Percentiles rank a stretch among this genome's conserved stretches.
phyloP scores from a whole-genome alignment of 1,140 invertebrate genomes.

The Ceratitis capitata region DNA sequence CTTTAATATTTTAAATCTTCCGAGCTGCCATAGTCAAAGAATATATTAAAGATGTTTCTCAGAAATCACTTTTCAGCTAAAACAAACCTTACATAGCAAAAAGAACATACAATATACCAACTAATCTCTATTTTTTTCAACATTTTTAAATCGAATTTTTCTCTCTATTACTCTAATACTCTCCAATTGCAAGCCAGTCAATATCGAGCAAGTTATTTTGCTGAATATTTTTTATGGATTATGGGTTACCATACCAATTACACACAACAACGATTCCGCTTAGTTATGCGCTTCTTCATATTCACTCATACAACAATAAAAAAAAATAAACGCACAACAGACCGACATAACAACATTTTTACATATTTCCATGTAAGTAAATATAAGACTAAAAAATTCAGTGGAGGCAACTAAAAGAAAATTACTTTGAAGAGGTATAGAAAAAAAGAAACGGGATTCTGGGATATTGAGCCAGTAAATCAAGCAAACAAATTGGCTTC shows the following conservation, averaged over 20 bases:
- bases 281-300: not conserved
- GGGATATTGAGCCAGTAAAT: conserved; percentile 35
- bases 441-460: not conserved
- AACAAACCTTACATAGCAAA: no score
- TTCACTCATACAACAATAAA: not conserved
- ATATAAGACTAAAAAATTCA: not conserved
- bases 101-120: no score
- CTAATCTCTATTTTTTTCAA: not conserved
- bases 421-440: not conserved
- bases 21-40: no score
- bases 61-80: no score
- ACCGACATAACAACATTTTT: not conserved
- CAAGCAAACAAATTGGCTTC: conserved; percentile 24
- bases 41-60: no score
- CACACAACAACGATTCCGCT: not conserved
- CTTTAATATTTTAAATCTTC: no score
- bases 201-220: not conserved
- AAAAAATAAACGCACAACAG: not conserved
- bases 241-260: not conserved
- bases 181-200: not conserved
- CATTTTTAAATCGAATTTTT: not conserved
- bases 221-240: not conserved
- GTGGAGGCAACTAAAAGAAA: no score
- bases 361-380: not conserved
- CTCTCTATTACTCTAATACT: not conserved